These are phyloP conservation scores for Chiloscyllium plagiosum DNA, from an alignment of 2,113 vertebrate genomes.

Conservation along the genomic window DNA sequence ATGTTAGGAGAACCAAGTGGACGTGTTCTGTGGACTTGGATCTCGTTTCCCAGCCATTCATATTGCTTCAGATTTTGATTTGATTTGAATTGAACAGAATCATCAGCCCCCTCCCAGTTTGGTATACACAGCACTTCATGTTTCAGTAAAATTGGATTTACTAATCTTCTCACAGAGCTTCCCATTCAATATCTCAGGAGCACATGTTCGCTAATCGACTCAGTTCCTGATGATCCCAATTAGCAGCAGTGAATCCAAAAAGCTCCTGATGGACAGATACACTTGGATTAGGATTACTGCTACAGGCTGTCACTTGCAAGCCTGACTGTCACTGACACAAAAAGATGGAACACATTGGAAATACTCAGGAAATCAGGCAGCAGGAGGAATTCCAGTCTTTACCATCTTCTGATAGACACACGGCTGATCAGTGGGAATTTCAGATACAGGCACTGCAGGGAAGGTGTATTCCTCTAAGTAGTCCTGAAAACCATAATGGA, in stretches of 20 bases:
- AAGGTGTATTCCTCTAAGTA: too few relatives aligned
- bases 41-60: background rate
- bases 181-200: background rate
- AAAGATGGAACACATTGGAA: background rate
- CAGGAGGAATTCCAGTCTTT: too few relatives aligned
- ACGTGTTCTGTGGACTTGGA: background rate
- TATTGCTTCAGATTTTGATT: background rate
- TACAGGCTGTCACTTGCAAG: background rate
- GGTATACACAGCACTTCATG: background rate
- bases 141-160: background rate
- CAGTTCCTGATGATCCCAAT: background rate
- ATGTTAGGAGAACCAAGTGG: background rate
- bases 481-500: too few relatives aligned
- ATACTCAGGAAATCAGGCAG: too few relatives aligned
- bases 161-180: background rate
- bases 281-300: background rate
- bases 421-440: too few relatives aligned
- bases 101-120: background rate
- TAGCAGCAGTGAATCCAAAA: background rate
- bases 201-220: background rate
- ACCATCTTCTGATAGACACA: too few relatives aligned
- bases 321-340: background rate
- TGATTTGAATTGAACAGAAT: background rate
- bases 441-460: too few relatives aligned
- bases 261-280: background rate